A percentile compares a stretch with the other conserved stretches of the same genome.
phyloP scores from a whole-genome alignment of 1,140 invertebrate genomes.

The Pogonomyrmex barbatus region DNA sequence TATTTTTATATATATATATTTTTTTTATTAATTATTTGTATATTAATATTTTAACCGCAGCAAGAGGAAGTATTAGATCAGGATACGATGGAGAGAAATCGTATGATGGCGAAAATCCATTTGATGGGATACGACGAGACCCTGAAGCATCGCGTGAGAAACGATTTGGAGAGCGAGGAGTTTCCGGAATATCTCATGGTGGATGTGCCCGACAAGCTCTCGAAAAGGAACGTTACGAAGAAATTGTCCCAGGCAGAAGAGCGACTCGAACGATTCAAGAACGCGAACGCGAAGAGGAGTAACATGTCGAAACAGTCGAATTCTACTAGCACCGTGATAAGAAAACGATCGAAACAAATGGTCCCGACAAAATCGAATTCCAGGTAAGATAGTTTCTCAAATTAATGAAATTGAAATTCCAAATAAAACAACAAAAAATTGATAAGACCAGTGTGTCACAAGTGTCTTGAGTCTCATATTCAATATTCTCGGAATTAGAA shows the following conservation, averaged over 20 bases:
- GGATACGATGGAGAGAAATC: constrained; percentile 78
- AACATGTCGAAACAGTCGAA: constrained; percentile 71
- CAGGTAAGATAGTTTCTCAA: constrained; percentile 62
- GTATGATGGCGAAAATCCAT: constrained; percentile 78
- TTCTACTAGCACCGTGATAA: constrained; percentile 54
- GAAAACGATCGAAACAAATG: constrained; percentile 70
- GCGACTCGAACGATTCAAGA: constrained; percentile 80
- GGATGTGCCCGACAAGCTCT: constrained; percentile 76
- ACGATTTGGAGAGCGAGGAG: constrained; percentile 78
- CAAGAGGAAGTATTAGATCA: constrained; percentile 71
- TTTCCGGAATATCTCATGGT: constrained; percentile 75
- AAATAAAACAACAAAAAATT: neutral
- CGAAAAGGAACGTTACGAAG: constrained; percentile 74
- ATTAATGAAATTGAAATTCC: constrained; percentile 3
- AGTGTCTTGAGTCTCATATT: neutral
- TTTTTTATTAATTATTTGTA: neutral
- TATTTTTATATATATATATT: neutral
- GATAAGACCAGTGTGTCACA: neutral
- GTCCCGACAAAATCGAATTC: constrained; percentile 59
- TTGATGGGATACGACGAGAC: constrained; percentile 77
- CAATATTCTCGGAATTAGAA: neutral
- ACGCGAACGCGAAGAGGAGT: constrained; percentile 74
- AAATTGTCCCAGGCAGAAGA: constrained; percentile 79
- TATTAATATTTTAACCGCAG: neutral
- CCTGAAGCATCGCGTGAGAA: constrained; percentile 75